Evolutionary conservation across 2,113 vertebrate genomes (phyloP).

Genomic region (Odocoileus hemionus): DNA sequence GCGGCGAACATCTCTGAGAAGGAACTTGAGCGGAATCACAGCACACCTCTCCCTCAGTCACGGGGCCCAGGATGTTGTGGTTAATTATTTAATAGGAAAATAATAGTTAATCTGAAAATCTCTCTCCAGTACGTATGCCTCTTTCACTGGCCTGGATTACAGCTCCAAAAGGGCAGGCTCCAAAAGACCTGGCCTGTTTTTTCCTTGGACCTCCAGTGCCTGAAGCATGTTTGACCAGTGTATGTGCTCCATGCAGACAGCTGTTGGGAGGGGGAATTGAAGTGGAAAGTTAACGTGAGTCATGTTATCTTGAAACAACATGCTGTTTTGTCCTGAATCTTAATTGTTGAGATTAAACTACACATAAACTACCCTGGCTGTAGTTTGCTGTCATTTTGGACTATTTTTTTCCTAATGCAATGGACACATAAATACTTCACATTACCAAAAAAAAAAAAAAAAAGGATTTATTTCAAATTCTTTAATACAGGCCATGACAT

Average conservation of each 20-base stretch:
- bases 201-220: background rate
- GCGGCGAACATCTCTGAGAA: background rate
- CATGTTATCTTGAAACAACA: background rate
- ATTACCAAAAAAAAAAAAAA: background rate
- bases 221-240: fast-evolving
- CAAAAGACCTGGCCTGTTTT: background rate
- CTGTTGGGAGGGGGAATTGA: no score
- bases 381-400: background rate
- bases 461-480: background rate
- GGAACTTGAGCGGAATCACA: background rate
- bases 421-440: background rate
- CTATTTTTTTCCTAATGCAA: background rate
- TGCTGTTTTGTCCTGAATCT: background rate
- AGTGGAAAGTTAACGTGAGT: fast-evolving
- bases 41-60: background rate
- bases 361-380: background rate
- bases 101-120: constrained; percentile 28
- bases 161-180: fast-evolving
- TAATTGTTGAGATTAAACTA: background rate
- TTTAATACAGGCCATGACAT: background rate
- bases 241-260: fast-evolving
- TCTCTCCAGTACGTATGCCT: background rate
- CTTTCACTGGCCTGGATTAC: background rate
- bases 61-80: background rate
- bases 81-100: constrained; percentile 50